Evolutionary conservation across 2,113 vertebrate genomes (phyloP), one percentile per base, ranked within the genome.

Genomic region (Istiophorus platypterus): DNA sequence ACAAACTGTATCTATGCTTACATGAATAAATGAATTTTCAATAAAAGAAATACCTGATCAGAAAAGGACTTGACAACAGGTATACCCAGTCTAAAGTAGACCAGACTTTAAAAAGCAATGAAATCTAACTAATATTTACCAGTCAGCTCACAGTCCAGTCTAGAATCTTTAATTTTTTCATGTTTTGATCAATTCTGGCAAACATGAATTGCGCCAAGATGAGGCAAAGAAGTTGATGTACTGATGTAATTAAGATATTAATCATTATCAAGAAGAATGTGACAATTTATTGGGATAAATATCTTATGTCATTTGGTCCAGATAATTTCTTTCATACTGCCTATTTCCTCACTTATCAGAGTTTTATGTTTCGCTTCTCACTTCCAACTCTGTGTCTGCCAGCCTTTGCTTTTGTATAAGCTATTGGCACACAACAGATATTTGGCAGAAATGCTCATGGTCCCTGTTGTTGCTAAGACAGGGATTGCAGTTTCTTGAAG

Each of bases 401-500:
- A 62, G 5, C 39, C 7, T 56, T 27, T n/a, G 72, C 49, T 29
- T 51, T 77, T 34, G 49, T 26, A 41, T n/a, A 49, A 64, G n/a
- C 26, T 27, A 27, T 12, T 14, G 39, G 49, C 51, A 69, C n/a
- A 68, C 31, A 58, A 26, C 59, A 64, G 51, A 75, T 27, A 82
- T 76, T 58, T 18, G 8, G 58, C 54, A 34, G 58, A 83, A 78
- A 41, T 47, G 39, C 22, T 10, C 29, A 31, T 18, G 76, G 18
- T 31, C 20, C 14, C 34, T 54, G 27, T 61, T 14, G n/a, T 65
- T 45, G 45, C 37, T 68, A 24, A 66, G 54, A 52, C 63, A 45
- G 29, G 14, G 26, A 34, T 34, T 52, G 39, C 64, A 80, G n/a
- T 76, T 72, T 72, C 39, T 54, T 34, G 71, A 71, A 41, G 29